phyloP scores from a whole-genome alignment of 1,140 invertebrate species.

The Ctenoplectra terminalis region DNA sequence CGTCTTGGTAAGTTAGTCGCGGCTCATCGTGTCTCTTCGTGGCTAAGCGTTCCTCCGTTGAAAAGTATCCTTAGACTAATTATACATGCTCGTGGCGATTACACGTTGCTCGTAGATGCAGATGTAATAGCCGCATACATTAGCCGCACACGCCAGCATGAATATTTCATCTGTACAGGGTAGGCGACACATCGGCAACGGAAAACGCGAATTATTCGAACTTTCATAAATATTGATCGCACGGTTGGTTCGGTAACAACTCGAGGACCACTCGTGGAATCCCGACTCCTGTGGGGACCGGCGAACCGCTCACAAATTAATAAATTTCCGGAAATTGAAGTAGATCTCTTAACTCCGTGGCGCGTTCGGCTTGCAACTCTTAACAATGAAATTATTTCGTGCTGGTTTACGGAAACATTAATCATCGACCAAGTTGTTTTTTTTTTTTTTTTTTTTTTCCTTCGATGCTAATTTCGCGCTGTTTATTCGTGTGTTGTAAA shows the following conservation, averaged over 20 bases:
- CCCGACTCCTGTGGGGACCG: not conserved
- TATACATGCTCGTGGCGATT: constrained; percentile 60
- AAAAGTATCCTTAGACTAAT: constrained; percentile 68
- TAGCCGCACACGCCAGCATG: constrained; percentile 28
- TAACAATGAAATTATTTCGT: not conserved
- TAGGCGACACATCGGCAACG: not conserved
- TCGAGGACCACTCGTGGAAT: not conserved
- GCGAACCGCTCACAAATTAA: not conserved
- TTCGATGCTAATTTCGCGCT: not conserved
- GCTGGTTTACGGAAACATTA: not conserved
- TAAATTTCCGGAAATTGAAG: not conserved
- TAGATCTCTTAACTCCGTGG: not conserved
- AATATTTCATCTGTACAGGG: constrained; percentile 35
- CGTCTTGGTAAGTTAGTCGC: not conserved
- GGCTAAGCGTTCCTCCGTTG: not conserved
- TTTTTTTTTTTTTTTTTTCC: no score
- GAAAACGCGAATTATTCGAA: not conserved
- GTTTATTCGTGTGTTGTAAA: not conserved
- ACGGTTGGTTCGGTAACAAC: not conserved
- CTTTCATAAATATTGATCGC: constrained; percentile 10
- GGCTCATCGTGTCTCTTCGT: no score
- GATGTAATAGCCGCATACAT: constrained; percentile 48
- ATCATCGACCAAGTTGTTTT: not conserved
- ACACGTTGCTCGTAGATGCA: constrained; percentile 52
- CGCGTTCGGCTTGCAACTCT: not conserved